Base-by-base conservation (phyloP, 2,113 vertebrate species). In the Oreochromis spilurus region DNA sequence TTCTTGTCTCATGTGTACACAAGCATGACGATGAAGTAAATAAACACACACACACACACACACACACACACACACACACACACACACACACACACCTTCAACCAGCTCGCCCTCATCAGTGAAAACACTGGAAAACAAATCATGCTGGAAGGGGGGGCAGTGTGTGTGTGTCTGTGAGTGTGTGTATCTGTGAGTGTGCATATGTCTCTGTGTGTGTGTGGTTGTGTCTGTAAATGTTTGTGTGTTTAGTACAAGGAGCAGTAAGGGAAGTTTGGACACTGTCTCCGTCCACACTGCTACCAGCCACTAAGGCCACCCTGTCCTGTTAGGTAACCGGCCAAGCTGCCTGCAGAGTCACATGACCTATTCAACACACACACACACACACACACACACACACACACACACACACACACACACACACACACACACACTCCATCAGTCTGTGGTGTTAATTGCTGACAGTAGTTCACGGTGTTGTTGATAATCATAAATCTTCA, bases 301-400 rank as follows among this genome's bases (percentile, higher is more conserved):
- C 29, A 84, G 31, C 79, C 45, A 50, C 58, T 78, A 10, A 6
- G 70, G 88, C 88, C 86, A 85, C 62, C 82, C 53, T 62, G 43
- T 31, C 21, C 34, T 83, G 77, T 87, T 21, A 62, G 87, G 57
- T 86, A 83, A 84, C 31, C 1, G 65, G n/a, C 34, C 86, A 57
- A 80, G 82, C 84, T 40, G 67, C 58, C 55, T n/a, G 67, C 67
- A 72, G 45, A 78, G 79, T 84, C 82, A 91, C 85, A 82, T 83
- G 82, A 90, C 60, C 79, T 72, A 31, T n/a, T n/a, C 21, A 9
- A 21, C 62, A 65, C 26, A 54, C 72, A 31, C 26, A 55, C 17
- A 34, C 36, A 26, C 34, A 31, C 81, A 87, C 31, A 60, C 72
- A 72, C 40, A 26, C 48, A 82, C 53, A 45, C 72, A 77, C 54